phyloP scores from a whole-genome alignment of 35 echinoderm and acorn worm species.

The Anneissia japonica region DNA sequence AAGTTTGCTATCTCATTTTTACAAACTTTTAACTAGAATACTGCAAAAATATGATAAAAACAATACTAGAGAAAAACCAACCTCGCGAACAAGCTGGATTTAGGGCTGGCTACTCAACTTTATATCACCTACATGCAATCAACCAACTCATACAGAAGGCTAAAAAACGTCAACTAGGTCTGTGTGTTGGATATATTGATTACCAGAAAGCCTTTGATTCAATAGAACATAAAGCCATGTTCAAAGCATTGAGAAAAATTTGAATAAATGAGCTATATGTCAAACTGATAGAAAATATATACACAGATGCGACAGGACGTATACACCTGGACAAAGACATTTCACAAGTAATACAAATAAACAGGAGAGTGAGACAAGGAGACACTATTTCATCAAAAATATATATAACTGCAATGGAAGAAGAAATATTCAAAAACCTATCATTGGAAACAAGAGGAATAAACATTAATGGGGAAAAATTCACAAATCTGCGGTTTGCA shows the following conservation, averaged over 20 bases:
- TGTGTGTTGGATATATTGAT: too few species aligned
- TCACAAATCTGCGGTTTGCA: background rate
- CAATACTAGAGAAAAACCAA: too few species aligned
- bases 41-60: too few species aligned
- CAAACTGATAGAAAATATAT: background rate
- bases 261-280: background rate
- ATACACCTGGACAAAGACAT: conserved; percentile 7
- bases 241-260: background rate
- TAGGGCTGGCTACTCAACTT: too few species aligned
- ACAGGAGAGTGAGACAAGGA: conserved; percentile 14
- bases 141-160: too few species aligned
- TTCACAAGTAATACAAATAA: background rate
- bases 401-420: background rate
- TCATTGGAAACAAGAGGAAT: background rate
- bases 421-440: background rate
- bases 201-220: background rate
- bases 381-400: conserved; percentile 31
- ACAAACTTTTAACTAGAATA: too few species aligned
- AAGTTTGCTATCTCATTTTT: too few species aligned
- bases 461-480: background rate
- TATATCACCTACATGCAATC: too few species aligned
- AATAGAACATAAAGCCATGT: background rate
- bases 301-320: conserved; percentile 5
- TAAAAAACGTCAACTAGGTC: too few species aligned
- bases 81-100: too few species aligned